A percentile compares a stretch with the other conserved stretches of the same genome.
Evolutionary conservation across 2,888 invertebrate genomes (phyloP).

Genomic region (Chromoteleia sp.): DNA sequence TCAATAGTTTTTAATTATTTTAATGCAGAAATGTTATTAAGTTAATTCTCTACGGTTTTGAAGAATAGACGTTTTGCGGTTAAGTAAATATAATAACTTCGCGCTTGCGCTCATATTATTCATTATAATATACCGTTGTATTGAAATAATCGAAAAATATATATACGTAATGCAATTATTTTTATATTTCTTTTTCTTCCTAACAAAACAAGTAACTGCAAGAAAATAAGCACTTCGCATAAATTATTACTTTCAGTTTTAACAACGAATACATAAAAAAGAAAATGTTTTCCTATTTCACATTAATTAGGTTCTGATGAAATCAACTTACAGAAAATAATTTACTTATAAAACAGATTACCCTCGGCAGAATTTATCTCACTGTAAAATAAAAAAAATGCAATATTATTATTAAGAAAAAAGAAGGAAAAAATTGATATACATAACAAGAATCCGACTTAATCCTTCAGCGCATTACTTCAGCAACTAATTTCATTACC

Average conservation of each 20-base stretch:
- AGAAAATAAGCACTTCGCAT: too few relatives aligned
- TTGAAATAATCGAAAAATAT: too few relatives aligned
- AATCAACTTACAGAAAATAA: conserved; percentile 20
- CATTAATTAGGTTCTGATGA: not conserved
- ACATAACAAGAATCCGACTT: conserved; percentile 7
- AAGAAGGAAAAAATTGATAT: conserved; percentile 1
- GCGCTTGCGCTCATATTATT: too few relatives aligned
- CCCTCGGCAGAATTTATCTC: conserved; percentile 7
- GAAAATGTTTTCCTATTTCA: too few relatives aligned
- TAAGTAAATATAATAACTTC: too few relatives aligned
- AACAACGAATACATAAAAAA: too few relatives aligned
- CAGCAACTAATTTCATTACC: conserved; percentile 19
- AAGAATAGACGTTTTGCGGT: not conserved
- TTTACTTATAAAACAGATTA: conserved; percentile 13
- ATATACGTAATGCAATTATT: too few relatives aligned
- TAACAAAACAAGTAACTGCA: too few relatives aligned
- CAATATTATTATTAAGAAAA: conserved; percentile 4
- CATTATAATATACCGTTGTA: too few relatives aligned
- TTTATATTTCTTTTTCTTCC: not conserved
- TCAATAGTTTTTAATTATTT: conserved; percentile 19
- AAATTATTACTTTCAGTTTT: too few relatives aligned
- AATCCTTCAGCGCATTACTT: conserved; percentile 26
- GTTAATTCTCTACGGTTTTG: not conserved
- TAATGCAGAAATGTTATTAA: conserved; percentile 19
- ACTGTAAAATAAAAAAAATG: not conserved